These are phyloP conservation scores for Ganaspis brasiliensis DNA, from an alignment of 2,888 invertebrate genomes.

Conservation along the genomic window DNA sequence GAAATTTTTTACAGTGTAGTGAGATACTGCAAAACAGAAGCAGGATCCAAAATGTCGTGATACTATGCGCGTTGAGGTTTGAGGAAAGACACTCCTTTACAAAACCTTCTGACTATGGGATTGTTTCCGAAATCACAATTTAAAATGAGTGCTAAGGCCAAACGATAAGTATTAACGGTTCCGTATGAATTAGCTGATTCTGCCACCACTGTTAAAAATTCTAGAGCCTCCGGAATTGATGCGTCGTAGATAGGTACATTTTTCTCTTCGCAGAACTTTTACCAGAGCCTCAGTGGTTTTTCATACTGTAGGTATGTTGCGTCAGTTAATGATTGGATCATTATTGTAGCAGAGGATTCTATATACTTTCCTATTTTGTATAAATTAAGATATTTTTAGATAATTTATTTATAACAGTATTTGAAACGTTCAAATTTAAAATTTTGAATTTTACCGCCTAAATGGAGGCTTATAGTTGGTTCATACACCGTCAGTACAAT, in stretches of 20 bases:
- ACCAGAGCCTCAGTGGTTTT: conserved; percentile 59
- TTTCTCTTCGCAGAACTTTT: conserved; percentile 54
- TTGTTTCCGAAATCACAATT: not conserved
- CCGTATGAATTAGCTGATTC: not conserved
- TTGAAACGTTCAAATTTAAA: too few species aligned
- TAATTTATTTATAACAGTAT: too few species aligned
- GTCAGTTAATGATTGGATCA: not conserved
- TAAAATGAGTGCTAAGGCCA: not conserved
- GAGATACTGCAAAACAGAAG: not conserved
- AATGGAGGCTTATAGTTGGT: too few species aligned
- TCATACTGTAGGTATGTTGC: conserved; percentile 61
- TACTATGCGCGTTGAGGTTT: not conserved
- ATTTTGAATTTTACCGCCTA: too few species aligned
- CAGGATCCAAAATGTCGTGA: not conserved
- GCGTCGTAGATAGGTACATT: not conserved
- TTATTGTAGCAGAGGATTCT: not conserved
- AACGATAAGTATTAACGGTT: not conserved
- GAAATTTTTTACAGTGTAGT: too few species aligned
- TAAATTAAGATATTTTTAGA: too few species aligned
- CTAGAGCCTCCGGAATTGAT: not conserved
- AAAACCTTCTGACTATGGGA: not conserved
- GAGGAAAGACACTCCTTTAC: not conserved
- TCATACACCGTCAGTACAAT: too few species aligned
- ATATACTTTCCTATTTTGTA: too few species aligned
- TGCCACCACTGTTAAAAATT: not conserved